A percentile compares a stretch with the other conserved stretches of the same genome.
phyloP scores from a whole-genome alignment of 2,888 invertebrate species.

The Tetragnatha montana region DNA sequence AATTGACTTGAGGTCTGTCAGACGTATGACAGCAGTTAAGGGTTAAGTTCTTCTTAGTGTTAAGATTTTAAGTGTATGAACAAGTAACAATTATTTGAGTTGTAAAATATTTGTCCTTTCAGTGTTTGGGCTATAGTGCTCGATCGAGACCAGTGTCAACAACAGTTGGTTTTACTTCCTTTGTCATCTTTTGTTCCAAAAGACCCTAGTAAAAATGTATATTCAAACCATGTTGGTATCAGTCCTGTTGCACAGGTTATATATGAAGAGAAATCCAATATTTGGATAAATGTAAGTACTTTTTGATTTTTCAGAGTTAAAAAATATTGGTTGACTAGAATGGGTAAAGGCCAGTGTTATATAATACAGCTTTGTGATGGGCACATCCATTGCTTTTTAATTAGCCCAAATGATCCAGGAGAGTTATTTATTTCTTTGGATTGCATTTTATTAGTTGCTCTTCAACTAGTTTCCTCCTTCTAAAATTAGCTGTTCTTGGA shows the following conservation, averaged over 20 bases:
- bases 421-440: no score
- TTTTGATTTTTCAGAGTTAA: neutral
- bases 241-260: slow-evolving; percentile 75
- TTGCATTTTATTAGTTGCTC: no score
- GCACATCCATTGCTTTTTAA: no score
- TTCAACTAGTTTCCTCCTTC: no score
- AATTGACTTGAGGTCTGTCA: no score
- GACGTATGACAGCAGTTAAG: no score
- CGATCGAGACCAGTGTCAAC: slow-evolving; percentile 88
- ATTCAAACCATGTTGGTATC: slow-evolving; percentile 57
- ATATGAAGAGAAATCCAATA: slow-evolving; percentile 81
- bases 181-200: slow-evolving; percentile 78
- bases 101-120: slow-evolving; percentile 73
- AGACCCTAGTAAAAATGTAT: slow-evolving; percentile 39
- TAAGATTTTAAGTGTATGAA: no score
- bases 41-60: no score
- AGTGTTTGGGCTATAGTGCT: slow-evolving; percentile 95
- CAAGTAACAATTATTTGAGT: neutral
- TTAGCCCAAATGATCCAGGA: no score
- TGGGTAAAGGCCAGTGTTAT: neutral
- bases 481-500: no score
- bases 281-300: slow-evolving; percentile 91
- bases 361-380: neutral
- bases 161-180: slow-evolving; percentile 89
- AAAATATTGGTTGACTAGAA: no score